A percentile compares a stretch with the other conserved stretches of the same genome.
phyloP scores from a whole-genome alignment of 2,888 invertebrate species.

The Mystacides longicornis region DNA sequence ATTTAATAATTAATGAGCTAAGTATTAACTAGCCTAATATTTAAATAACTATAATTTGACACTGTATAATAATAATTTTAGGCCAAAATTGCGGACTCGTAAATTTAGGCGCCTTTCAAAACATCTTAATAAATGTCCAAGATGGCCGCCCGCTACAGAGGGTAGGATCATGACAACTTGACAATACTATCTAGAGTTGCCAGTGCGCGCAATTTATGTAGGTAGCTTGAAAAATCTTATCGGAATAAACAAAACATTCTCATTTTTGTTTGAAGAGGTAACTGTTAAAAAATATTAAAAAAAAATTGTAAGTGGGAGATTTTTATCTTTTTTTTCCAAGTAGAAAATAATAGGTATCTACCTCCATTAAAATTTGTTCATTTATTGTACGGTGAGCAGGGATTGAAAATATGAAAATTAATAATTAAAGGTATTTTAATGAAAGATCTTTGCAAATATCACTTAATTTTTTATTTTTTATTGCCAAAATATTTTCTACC shows the following conservation, averaged over 20 bases:
- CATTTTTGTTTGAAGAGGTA: neutral
- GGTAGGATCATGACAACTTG: conserved; percentile 11
- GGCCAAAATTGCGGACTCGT: neutral
- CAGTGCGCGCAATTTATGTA: neutral
- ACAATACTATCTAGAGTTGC: conserved; percentile 10
- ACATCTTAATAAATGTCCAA: conserved; percentile 20
- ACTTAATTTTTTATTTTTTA: no score
- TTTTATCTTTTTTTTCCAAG: neutral
- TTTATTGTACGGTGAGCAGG: no score
- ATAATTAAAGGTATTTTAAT: no score
- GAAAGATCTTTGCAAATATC: no score
- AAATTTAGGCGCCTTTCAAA: conserved; percentile 15
- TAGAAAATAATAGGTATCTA: no score
- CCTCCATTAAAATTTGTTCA: no score
- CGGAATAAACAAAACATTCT: neutral
- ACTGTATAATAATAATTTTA: neutral
- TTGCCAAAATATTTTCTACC: no score
- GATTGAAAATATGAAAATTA: no score
- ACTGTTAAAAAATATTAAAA: neutral
- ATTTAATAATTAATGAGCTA: neutral
- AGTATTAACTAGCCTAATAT: neutral
- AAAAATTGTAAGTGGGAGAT: neutral
- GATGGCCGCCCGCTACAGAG: conserved; percentile 15
- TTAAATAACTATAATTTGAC: neutral
- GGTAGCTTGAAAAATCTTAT: no score